Evolutionary conservation across 2,888 invertebrate genomes (phyloP).

Genomic region (Spilarctia lutea): DNA sequence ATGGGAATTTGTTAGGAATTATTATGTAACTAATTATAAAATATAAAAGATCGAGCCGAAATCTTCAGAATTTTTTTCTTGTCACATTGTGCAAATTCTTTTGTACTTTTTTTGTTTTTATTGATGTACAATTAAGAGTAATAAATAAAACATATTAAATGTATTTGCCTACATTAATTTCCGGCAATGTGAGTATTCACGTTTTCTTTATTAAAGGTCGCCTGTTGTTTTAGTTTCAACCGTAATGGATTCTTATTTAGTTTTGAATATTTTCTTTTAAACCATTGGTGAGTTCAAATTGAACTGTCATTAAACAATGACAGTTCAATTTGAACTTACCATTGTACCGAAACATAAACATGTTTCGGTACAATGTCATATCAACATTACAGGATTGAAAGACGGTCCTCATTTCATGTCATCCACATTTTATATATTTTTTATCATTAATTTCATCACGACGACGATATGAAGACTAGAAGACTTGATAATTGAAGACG

Average conservation of each 20-base stretch:
- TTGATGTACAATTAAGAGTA: too few relatives aligned
- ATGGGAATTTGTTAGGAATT: conserved; percentile 28
- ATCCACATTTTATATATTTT: too few relatives aligned
- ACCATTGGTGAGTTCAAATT: background rate
- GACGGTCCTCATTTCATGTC: too few relatives aligned
- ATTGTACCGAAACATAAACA: too few relatives aligned
- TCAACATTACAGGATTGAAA: background rate
- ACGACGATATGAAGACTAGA: too few relatives aligned
- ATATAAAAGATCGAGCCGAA: background rate
- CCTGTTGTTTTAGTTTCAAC: too few relatives aligned
- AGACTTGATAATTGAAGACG: too few relatives aligned
- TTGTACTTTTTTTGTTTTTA: too few relatives aligned
- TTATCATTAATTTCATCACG: too few relatives aligned
- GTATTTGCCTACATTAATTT: background rate
- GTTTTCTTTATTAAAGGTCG: too few relatives aligned
- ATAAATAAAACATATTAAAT: background rate
- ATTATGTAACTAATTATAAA: conserved; percentile 3
- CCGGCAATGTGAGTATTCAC: background rate
- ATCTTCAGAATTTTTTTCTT: background rate
- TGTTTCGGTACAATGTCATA: background rate
- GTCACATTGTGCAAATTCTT: background rate
- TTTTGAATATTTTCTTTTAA: background rate
- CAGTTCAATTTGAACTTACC: too few relatives aligned
- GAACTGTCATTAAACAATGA: too few relatives aligned
- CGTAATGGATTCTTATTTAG: background rate